Base-by-base conservation (phyloP, 2,113 vertebrate genomes). In the Gymnobelideus leadbeateri region DNA sequence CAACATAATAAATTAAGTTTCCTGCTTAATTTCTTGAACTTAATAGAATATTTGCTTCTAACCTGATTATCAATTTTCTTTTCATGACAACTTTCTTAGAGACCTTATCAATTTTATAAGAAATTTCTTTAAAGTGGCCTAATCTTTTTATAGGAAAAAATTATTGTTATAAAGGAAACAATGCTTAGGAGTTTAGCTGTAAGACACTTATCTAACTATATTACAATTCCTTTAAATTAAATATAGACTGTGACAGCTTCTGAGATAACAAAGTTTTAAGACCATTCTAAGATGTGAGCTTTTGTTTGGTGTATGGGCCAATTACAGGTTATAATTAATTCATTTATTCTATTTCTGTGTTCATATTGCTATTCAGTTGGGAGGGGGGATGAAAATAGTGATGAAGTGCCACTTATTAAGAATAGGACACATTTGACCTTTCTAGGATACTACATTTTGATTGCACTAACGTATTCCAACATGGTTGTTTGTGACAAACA, bases 321-420 rank as follows among this genome's bases (percentile, higher is more conserved):
- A 90, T 51, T 26, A 77, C 89, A 95, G 92, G 49, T 28, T 0
- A 57, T 89, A 52, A 0, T 31, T 0, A 3, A 90, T 77, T 92
- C 37, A 77, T 68, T 46, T 51, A 26, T 92, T 8, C 47, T 28
- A 77, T 89, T 7, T 89, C n/a, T 91, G 25, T 26, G 9, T 95
- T 95, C 7, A 2, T 6, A 95, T 19, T 24, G 89, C 43, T 95
- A 57, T 50, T 0, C 0, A 16, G 7, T n/a, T 8, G 92, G 47
- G 47, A 49, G 91, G 92, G 47, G 16, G 12, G 91, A 16, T 93
- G 37, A 54, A 68, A 51, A 53, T 54, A 28, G 26, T 55, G 50
- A 14, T 92, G 5, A 94, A 95, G 84, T 54, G 25, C 46, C 52
- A 92, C 95, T 24, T 91, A 21, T 84, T 92, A 96, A 96, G 93